Evolutionary conservation across 2,888 invertebrate species (phyloP).

Genomic region (Quadroppia sp.): DNA sequence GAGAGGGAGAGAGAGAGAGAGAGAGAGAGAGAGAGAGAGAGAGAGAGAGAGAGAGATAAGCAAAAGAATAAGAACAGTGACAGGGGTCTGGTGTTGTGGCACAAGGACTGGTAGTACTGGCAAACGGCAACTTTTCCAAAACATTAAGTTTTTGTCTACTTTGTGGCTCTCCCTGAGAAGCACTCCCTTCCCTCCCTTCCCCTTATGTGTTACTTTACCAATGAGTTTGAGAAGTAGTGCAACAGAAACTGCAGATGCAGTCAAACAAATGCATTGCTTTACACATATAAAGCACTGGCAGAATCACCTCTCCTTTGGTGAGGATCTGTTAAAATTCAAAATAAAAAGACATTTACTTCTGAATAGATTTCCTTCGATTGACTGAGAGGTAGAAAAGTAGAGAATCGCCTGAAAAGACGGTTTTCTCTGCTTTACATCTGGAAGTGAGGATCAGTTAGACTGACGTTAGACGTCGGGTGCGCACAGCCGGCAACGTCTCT

Average conservation of each 20-base stretch:
- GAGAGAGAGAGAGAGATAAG: too few relatives aligned
- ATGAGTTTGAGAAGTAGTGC: not conserved
- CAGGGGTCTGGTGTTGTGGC: too few relatives aligned
- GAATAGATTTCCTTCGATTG: not conserved
- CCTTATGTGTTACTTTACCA: slow-evolving; percentile 3
- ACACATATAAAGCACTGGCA: not conserved
- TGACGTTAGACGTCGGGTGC: not conserved
- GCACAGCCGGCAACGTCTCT: not conserved
- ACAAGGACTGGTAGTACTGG: too few relatives aligned
- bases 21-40: too few relatives aligned
- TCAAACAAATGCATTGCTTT: not conserved
- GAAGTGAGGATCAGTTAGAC: not conserved
- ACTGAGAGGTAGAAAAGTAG: not conserved
- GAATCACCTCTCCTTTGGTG: not conserved
- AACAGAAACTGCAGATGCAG: slow-evolving; percentile 2
- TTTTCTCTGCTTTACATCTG: not conserved
- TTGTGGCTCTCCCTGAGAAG: too few relatives aligned
- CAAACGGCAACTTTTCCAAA: too few relatives aligned
- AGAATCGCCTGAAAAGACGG: not conserved
- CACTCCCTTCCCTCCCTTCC: not conserved
- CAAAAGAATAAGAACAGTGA: too few relatives aligned
- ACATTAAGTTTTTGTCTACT: too few relatives aligned
- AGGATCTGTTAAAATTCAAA: slow-evolving; percentile 4
- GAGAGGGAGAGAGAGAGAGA: too few relatives aligned
- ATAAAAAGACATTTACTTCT: slow-evolving; percentile 1